Evolutionary conservation across 2,888 invertebrate genomes (phyloP), one percentile per base, ranked within the genome.

Genomic region (Sphinx pinastri): DNA sequence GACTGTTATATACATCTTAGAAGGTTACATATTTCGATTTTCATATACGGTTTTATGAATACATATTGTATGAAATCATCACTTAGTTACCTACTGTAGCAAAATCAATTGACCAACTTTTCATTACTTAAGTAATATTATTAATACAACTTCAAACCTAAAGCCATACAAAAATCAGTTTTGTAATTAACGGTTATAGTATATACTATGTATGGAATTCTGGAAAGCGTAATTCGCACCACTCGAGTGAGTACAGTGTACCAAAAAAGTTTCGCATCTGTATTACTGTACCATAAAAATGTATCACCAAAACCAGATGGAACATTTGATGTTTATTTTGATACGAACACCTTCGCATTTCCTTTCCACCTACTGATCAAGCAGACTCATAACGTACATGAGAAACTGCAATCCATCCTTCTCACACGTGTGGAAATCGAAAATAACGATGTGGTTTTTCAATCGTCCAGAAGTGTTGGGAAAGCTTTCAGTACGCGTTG

Each of bases 401-500:
- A 67, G 51, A 77, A 81, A 69, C 59, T 81, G 73, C 71, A 70
- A 38, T 59, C 71, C 71, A 69, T 90, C 92, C 79, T 82, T 76
- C 78, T 92, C 81, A 71, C 82, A 75, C 89, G 51, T 75, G 80
- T 74, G 74, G 76, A 71, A 76, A 75, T 84, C 82, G 77, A 79
- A 84, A 84, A 81, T 81, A 63, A 79, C 73, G 77, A 80, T 79
- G 79, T 82, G 84, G 85, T 88, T 88, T 87, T 85, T 81, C 84
- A 82, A 81, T 78, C 79, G 75, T 79, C 78, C 80, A 80, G 74
- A 75, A 77, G 78, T 79, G 82, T 81, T 81, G 81, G 81, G 80
- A 84, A 88, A 87, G 83, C 83, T 83, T 89, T 90, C 88, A 92
- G 93, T 93, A 89, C 92, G 93, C 92, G 91, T 81, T 84, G 77